Percentiles rank a stretch among this genome's conserved stretches.
phyloP scores from a whole-genome alignment of 2,113 vertebrate genomes.

The Microcebus murinus region DNA sequence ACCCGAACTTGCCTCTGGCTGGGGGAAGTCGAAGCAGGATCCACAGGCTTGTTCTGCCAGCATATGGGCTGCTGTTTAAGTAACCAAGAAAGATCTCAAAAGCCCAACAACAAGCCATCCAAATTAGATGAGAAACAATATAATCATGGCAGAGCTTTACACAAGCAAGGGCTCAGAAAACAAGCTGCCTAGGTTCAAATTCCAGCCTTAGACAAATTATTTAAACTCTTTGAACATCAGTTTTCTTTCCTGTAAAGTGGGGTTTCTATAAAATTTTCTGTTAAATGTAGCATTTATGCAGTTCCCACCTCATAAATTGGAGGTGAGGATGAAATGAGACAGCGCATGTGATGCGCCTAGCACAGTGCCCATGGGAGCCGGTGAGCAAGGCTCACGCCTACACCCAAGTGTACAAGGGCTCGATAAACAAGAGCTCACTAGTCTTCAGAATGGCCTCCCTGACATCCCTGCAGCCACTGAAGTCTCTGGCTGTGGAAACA shows the following conservation, averaged over 20 bases:
- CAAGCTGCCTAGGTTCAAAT: not conserved
- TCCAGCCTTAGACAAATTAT: not conserved
- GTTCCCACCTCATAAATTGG: not conserved
- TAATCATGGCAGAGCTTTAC: not conserved
- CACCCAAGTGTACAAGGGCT: not conserved
- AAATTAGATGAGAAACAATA: slow-evolving; percentile 11
- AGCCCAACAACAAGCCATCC: not conserved
- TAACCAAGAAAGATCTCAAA: not conserved
- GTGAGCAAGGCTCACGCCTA: not conserved
- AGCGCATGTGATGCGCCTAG: not conserved
- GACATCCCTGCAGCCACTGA: not conserved
- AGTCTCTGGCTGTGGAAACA: slow-evolving; percentile 52
- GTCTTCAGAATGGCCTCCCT: not conserved
- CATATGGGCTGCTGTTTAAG: not conserved
- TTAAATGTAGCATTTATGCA: not conserved
- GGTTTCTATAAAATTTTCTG: not conserved
- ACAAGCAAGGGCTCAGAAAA: slow-evolving; percentile 3
- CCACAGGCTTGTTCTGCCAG: not conserved
- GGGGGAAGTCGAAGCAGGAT: not conserved
- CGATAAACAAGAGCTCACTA: not conserved
- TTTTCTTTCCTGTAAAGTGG: not conserved
- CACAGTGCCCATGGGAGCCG: not conserved
- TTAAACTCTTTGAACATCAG: not conserved
- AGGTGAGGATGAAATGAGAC: not conserved
- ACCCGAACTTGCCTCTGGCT: not conserved